Conservation (phyloP, 2,113 vertebrate species). For the Megaleporinus macrocephalus region DNA sequence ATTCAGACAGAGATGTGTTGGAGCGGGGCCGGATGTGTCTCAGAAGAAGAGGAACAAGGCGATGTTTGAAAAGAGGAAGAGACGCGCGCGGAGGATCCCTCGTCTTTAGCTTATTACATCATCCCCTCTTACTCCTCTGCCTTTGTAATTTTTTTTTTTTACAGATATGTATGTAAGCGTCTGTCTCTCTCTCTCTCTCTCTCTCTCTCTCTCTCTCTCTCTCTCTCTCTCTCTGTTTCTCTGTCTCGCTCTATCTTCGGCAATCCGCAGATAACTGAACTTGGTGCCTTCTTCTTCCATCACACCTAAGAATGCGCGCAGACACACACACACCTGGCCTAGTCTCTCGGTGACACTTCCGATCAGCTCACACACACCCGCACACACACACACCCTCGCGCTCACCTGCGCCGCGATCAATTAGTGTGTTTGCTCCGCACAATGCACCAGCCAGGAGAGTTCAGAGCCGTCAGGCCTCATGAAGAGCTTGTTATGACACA, state of each 20-base stretch:
- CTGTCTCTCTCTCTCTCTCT: not conserved
- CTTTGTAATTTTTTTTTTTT: constrained; percentile 5
- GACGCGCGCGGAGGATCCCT: constrained; percentile 9
- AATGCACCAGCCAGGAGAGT: constrained; percentile 28
- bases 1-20: constrained; percentile 35
- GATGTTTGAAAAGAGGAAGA: constrained; percentile 55
- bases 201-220: constrained; percentile 1
- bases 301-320: constrained; percentile 36
- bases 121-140: constrained; percentile 15
- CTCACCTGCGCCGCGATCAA: constrained; percentile 47
- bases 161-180: not conserved
- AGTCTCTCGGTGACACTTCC: constrained; percentile 21
- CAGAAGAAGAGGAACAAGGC: constrained; percentile 29
- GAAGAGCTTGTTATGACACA: constrained; percentile 38
- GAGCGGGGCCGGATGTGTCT: constrained; percentile 23
- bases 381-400: not conserved
- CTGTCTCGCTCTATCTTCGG: constrained; percentile 5
- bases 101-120: constrained; percentile 56
- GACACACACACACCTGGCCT: constrained; percentile 12
- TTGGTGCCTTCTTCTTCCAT: constrained; percentile 35
- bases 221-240: constrained; percentile 26
- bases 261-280: constrained; percentile 30
- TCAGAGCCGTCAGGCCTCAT: constrained; percentile 47
- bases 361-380: constrained; percentile 2
- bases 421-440: constrained; percentile 48